Conservation (phyloP, 2,888 invertebrate species). For the Dilophus febrilis region DNA sequence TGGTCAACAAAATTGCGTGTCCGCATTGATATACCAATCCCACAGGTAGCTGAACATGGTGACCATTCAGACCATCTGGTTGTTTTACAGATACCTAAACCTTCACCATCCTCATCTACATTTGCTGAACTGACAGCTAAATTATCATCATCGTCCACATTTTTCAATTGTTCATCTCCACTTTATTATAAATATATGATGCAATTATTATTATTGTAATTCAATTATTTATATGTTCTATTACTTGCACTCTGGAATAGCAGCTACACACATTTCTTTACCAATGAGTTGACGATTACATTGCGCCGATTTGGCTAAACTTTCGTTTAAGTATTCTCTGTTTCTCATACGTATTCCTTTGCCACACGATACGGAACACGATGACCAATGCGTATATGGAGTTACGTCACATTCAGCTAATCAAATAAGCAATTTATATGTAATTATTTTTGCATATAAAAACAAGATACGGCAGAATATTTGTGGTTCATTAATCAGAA, state of each 20-base stretch:
- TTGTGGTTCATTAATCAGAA: too few species aligned
- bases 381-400: constrained; percentile 59
- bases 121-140: constrained; percentile 21
- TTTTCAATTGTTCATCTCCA: constrained; percentile 13
- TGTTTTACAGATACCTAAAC: constrained; percentile 26
- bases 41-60: constrained; percentile 76
- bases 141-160: constrained; percentile 28
- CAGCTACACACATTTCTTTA: constrained; percentile 82
- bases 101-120: constrained; percentile 25
- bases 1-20: constrained; percentile 57
- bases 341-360: constrained; percentile 68
- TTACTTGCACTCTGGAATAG: constrained; percentile 56
- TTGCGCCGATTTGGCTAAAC: constrained; percentile 51
- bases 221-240: background rate
- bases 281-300: constrained; percentile 60
- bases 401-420: constrained; percentile 66
- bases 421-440: constrained; percentile 12
- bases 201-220: background rate
- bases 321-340: constrained; percentile 48
- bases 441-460: too few species aligned
- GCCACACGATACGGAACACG: constrained; percentile 76
- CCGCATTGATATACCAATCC: constrained; percentile 57
- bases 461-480: too few species aligned
- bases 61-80: constrained; percentile 33
- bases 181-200: constrained; percentile 6